A percentile compares a stretch with the other conserved stretches of the same genome.
phyloP scores from a whole-genome alignment of 1,140 invertebrate genomes.

The Brachionus asplanchnoidis region DNA sequence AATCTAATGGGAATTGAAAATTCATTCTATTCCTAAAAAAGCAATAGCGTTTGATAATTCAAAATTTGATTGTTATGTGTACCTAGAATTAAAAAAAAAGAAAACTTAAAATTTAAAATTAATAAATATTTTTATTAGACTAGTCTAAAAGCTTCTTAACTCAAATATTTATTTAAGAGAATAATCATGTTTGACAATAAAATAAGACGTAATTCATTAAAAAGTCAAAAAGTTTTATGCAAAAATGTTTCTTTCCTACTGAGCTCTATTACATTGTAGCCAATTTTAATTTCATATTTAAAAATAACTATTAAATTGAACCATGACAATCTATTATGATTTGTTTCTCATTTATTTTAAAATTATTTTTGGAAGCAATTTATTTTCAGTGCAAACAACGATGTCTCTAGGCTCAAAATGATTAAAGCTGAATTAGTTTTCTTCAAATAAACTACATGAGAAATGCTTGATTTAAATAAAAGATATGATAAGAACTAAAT shows the following conservation, averaged over 20 bases:
- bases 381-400: neutral
- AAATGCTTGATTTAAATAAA: neutral
- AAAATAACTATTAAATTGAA: neutral
- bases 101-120: neutral
- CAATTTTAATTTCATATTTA: too few relatives aligned
- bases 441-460: neutral
- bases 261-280: too few relatives aligned
- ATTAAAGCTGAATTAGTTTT: neutral
- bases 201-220: neutral
- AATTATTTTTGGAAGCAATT: neutral
- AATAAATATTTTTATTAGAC: slow-evolving; percentile 4
- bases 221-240: neutral
- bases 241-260: neutral
- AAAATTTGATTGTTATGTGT: neutral
- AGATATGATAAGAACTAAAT: neutral
- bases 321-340: neutral
- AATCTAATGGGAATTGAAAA: neutral
- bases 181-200: neutral
- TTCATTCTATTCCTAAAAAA: neutral
- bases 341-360: neutral
- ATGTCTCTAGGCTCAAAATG: neutral
- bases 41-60: neutral
- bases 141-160: neutral
- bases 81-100: neutral
- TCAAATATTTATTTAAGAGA: neutral